Percentiles rank a stretch among this genome's conserved stretches.
Conservation (phyloP, 2,113 vertebrate species). For the Struthio camelus region DNA sequence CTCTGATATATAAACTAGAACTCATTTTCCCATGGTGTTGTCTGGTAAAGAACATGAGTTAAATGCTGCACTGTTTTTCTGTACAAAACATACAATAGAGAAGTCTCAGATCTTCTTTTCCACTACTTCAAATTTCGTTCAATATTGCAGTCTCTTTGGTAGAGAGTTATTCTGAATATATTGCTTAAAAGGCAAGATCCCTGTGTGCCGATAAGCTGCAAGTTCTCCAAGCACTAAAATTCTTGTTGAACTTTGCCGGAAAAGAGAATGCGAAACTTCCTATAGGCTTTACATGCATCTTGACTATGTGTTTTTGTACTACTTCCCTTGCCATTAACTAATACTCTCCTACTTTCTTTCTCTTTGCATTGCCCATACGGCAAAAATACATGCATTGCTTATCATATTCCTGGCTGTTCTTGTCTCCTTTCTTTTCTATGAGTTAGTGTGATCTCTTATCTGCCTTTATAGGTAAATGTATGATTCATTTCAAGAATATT, state of each 20-base stretch:
- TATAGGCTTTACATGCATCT: neutral
- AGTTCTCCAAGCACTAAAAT: neutral
- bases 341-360: neutral
- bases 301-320: neutral
- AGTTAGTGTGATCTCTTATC: neutral
- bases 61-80: neutral
- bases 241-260: neutral
- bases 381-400: neutral
- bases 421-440: neutral
- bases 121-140: neutral
- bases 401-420: neutral
- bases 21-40: neutral
- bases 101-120: neutral
- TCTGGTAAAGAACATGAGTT: neutral
- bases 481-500: neutral
- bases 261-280: neutral
- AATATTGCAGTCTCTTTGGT: neutral
- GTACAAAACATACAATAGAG: neutral
- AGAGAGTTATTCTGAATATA: neutral
- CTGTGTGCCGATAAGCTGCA: neutral
- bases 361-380: neutral
- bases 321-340: neutral
- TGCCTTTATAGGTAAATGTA: neutral
- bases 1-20: neutral
- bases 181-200: neutral